phyloP scores from a whole-genome alignment of 2,113 vertebrate species.

The Anthoscopus minutus region DNA sequence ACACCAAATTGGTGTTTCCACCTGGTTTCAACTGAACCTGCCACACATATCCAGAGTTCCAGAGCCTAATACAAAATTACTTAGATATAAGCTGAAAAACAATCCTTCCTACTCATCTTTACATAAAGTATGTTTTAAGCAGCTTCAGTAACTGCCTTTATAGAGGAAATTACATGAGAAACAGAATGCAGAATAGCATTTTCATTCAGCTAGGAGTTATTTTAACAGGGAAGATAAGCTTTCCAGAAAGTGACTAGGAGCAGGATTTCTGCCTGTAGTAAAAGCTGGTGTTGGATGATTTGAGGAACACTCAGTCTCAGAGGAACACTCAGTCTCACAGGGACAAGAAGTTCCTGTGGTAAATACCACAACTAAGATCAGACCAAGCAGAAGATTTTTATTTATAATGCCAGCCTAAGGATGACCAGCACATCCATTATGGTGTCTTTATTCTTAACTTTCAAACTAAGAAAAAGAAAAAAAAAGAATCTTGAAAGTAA shows the following conservation, averaged over 20 bases:
- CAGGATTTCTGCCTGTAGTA: not conserved
- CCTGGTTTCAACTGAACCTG: too few relatives aligned
- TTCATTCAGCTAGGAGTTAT: not conserved
- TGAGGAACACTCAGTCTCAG: not conserved
- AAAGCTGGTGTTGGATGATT: not conserved
- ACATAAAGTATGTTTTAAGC: not conserved
- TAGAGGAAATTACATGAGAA: not conserved
- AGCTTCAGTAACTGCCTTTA: not conserved
- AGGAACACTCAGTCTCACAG: not conserved
- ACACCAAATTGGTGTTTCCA: too few relatives aligned
- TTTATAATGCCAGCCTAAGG: not conserved
- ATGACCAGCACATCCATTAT: not conserved
- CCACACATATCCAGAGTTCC: not conserved
- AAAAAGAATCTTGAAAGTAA: not conserved
- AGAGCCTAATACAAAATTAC: not conserved
- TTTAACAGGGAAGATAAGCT: not conserved
- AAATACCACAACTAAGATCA: not conserved
- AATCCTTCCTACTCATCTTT: not conserved
- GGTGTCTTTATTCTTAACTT: not conserved
- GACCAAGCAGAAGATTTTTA: not conserved
- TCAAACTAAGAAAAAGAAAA: not conserved
- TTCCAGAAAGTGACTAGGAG: not conserved
- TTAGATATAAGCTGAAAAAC: not conserved
- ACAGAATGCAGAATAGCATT: not conserved
- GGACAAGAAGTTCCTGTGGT: not conserved